Evolutionary conservation across 1,140 invertebrate species (phyloP).

Genomic region (Adelges cooleyi): DNA sequence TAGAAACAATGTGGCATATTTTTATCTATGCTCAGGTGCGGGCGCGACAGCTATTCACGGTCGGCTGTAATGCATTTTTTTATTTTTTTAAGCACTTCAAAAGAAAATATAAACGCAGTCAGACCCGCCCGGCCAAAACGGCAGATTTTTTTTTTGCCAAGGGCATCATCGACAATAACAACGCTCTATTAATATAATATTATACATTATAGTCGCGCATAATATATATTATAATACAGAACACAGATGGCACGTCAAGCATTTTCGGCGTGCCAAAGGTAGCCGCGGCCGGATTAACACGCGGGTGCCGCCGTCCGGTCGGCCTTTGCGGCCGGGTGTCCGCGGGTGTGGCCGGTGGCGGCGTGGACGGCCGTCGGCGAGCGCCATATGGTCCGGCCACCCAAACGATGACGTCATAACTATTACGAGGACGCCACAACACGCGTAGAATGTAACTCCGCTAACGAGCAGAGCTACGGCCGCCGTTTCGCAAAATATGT

Average conservation of each 20-base stretch:
- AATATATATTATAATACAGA: too few species aligned
- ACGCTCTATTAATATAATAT: not conserved
- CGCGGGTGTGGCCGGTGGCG: not conserved
- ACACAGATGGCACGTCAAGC: too few species aligned
- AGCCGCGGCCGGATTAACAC: not conserved
- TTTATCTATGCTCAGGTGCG: too few species aligned
- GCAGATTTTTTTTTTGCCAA: not conserved
- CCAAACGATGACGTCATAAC: constrained; percentile 23
- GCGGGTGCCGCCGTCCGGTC: not conserved
- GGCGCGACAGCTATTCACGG: not conserved
- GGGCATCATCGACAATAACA: not conserved
- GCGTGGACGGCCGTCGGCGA: not conserved
- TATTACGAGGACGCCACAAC: constrained; percentile 23
- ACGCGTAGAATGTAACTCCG: constrained; percentile 3
- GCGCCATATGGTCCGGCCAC: constrained; percentile 21
- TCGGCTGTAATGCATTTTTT: not conserved
- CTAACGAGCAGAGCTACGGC: not conserved
- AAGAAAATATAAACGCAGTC: not conserved
- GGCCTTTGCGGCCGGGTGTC: not conserved
- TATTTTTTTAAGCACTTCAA: not conserved
- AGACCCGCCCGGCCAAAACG: not conserved
- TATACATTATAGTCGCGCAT: not conserved
- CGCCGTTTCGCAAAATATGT: too few species aligned
- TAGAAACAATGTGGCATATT: too few species aligned
- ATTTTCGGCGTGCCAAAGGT: not conserved